These are phyloP conservation scores for Tyria jacobaeae DNA, from an alignment of 2,888 invertebrate genomes.

Conservation along the genomic window DNA sequence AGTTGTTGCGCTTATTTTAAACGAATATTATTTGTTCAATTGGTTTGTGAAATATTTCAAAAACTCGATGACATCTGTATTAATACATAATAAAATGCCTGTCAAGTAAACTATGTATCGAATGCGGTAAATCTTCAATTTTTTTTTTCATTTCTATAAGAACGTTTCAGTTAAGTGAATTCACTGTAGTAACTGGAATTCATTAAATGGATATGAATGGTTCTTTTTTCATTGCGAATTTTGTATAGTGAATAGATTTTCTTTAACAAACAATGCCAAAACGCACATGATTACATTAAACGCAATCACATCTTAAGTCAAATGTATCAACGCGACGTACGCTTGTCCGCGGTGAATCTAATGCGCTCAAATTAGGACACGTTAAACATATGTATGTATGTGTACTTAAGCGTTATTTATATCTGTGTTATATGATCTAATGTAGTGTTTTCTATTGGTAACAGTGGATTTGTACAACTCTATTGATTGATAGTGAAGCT, in stretches of 20 bases:
- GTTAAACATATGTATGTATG: conserved; percentile 47
- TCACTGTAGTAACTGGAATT: background rate
- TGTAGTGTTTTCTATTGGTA: conserved; percentile 11
- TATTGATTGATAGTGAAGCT: conserved; percentile 7
- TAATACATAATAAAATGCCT: conserved; percentile 29
- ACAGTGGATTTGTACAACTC: conserved; percentile 11
- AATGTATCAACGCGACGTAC: conserved; percentile 29
- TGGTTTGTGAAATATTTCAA: conserved; percentile 57
- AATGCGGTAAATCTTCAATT: background rate
- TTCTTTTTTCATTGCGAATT: too few relatives aligned
- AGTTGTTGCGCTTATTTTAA: conserved; percentile 62
- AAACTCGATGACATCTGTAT: conserved; percentile 54
- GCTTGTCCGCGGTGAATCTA: conserved; percentile 34
- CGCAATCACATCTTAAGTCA: conserved; percentile 5
- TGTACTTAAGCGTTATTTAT: conserved; percentile 47
- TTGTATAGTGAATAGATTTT: background rate
- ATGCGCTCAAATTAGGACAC: conserved; percentile 51
- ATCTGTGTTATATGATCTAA: conserved; percentile 9
- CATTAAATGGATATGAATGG: too few relatives aligned
- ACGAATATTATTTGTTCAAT: conserved; percentile 65
- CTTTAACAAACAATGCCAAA: background rate
- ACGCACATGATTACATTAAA: conserved; percentile 7
- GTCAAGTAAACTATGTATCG: background rate
- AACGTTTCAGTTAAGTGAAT: background rate
- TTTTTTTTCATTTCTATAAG: background rate